Percentiles rank a stretch among this genome's conserved stretches.
These are phyloP conservation scores for Ameiurus melas DNA, from an alignment of 2,113 vertebrate species.

Conservation along the genomic window DNA sequence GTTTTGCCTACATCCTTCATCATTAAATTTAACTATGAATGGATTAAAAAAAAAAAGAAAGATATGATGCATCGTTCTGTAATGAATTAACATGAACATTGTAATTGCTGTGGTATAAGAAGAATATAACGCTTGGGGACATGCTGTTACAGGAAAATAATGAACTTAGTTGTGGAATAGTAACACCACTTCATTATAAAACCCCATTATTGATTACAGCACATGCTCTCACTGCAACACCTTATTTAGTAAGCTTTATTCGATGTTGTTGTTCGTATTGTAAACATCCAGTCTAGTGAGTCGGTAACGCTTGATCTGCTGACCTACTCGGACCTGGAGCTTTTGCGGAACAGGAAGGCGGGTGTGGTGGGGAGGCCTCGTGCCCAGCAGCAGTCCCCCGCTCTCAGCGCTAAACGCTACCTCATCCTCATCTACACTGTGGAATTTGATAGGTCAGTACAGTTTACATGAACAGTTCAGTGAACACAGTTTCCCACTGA, in stretches of 20 bases:
- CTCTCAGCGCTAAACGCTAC: slow-evolving; percentile 86
- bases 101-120: not conserved
- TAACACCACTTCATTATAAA: not conserved
- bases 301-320: slow-evolving; percentile 89
- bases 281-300: slow-evolving; percentile 79
- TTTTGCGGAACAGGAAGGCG: slow-evolving; percentile 81
- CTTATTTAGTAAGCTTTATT: not conserved
- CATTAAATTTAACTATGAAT: not conserved
- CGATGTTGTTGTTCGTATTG: not conserved
- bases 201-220: not conserved
- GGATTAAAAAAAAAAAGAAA: not conserved
- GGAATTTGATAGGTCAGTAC: slow-evolving; percentile 87
- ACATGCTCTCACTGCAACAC: not conserved
- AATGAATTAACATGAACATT: not conserved
- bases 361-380: slow-evolving; percentile 72
- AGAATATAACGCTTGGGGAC: not conserved
- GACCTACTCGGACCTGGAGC: slow-evolving; percentile 86
- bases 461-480: not conserved
- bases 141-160: not conserved
- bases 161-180: not conserved
- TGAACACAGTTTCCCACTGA: not conserved
- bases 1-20: not conserved
- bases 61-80: not conserved
- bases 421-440: slow-evolving; percentile 93
- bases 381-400: slow-evolving; percentile 72